These are phyloP conservation scores for Limanda limanda DNA, from an alignment of 2,113 vertebrate genomes.

Conservation along the genomic window DNA sequence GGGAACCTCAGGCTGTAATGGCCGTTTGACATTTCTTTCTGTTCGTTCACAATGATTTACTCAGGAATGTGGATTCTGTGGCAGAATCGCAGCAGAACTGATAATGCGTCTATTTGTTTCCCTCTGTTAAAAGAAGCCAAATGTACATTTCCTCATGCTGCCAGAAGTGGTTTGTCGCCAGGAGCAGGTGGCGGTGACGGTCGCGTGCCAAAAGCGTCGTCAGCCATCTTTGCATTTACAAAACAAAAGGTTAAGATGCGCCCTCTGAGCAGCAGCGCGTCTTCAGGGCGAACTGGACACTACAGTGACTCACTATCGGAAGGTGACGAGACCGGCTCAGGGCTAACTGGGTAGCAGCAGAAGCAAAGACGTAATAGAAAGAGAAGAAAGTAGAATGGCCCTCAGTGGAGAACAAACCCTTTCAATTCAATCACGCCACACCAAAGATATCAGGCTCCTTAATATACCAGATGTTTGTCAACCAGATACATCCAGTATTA, in stretches of 20 bases:
- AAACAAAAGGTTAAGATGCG: not conserved
- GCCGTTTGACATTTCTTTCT: constrained; percentile 31
- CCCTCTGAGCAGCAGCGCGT: not conserved
- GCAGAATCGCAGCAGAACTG: constrained; percentile 2
- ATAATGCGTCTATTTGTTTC: not conserved
- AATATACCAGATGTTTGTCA: too few relatives aligned
- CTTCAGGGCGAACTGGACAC: not conserved
- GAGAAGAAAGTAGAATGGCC: too few relatives aligned
- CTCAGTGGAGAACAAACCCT: too few relatives aligned
- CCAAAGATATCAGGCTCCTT: too few relatives aligned
- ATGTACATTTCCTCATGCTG: too few relatives aligned
- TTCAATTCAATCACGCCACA: too few relatives aligned
- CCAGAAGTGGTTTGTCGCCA: not conserved
- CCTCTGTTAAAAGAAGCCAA: not conserved
- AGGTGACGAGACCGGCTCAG: not conserved
- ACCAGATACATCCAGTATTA: too few relatives aligned
- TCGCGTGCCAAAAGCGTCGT: not conserved
- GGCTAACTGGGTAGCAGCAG: too few relatives aligned
- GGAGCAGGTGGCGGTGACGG: not conserved
- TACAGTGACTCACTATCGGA: not conserved
- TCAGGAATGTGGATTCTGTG: constrained; percentile 29
- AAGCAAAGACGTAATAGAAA: too few relatives aligned
- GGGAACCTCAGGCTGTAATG: constrained; percentile 2
- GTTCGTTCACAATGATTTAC: constrained; percentile 18
- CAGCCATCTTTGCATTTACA: not conserved